These are phyloP conservation scores for Artemia sinica DNA, from an alignment of 2,888 invertebrate species.

Conservation along the genomic window DNA sequence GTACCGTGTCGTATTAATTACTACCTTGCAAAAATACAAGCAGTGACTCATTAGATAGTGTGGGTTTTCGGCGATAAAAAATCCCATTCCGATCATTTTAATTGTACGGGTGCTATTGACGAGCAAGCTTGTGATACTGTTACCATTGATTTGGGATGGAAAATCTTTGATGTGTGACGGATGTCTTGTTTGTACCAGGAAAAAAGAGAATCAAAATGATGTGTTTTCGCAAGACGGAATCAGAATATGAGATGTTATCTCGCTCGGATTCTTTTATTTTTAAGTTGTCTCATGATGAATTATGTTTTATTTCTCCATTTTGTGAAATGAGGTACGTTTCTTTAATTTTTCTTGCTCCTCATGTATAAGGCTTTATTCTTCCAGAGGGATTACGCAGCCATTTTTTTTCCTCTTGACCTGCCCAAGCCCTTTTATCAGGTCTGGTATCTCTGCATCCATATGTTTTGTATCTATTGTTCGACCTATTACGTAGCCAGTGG, in stretches of 20 bases:
- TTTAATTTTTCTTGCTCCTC: neutral
- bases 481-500: too few relatives aligned
- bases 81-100: too few relatives aligned
- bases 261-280: constrained; percentile 7
- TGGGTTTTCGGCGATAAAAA: neutral
- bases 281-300: neutral
- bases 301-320: neutral
- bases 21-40: too few relatives aligned
- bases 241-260: neutral
- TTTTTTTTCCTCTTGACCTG: too few relatives aligned
- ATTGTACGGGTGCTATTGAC: neutral
- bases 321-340: neutral
- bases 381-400: neutral
- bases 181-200: neutral
- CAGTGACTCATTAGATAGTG: neutral
- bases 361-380: neutral
- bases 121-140: neutral
- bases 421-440: too few relatives aligned
- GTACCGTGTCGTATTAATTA: too few relatives aligned
- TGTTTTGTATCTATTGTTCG: too few relatives aligned
- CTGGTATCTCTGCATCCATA: too few relatives aligned
- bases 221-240: constrained; percentile 3
- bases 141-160: neutral
- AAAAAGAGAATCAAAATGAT: neutral
- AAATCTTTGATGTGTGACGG: neutral